Evolutionary conservation across 2,113 vertebrate species (phyloP).

Genomic region (Lepisosteus osseus): DNA sequence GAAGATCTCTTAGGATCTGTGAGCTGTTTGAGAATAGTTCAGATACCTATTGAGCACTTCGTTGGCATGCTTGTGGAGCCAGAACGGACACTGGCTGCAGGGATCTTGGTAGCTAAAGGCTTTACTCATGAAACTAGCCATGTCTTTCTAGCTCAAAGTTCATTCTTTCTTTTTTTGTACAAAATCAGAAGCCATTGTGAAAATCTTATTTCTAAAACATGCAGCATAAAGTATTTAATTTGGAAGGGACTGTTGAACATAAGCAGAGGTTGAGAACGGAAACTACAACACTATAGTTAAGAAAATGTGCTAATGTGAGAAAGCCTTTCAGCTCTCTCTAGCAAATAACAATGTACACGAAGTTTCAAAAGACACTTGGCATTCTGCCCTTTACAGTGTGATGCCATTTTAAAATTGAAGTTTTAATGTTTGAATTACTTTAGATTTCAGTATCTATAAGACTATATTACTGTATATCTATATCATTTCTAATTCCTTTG

Average conservation of each 20-base stretch:
- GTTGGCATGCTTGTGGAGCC: slow-evolving; percentile 8
- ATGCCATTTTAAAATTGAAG: slow-evolving; percentile 15
- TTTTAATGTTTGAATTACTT: slow-evolving; percentile 5
- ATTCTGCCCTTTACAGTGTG: neutral
- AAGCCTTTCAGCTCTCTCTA: too few species aligned
- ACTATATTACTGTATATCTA: neutral
- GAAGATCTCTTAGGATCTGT: too few species aligned
- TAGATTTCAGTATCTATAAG: neutral
- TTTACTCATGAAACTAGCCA: slow-evolving; percentile 1
- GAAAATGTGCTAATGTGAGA: too few species aligned
- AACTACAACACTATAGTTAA: too few species aligned
- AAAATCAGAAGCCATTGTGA: slow-evolving; percentile 1
- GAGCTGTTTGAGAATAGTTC: slow-evolving; percentile 1
- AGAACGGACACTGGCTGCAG: slow-evolving; percentile 5
- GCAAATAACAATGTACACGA: too few species aligned
- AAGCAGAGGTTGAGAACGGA: too few species aligned
- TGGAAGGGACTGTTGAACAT: too few species aligned
- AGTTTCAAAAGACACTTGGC: too few species aligned
- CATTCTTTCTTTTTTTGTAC: neutral
- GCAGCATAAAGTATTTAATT: too few species aligned
- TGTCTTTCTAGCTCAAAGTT: neutral
- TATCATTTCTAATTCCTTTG: neutral
- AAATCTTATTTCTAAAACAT: neutral
- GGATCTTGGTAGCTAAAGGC: slow-evolving; percentile 12
- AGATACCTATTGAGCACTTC: slow-evolving; percentile 2